Evolutionary conservation across 2,888 invertebrate species (phyloP), one percentile per base, ranked within the genome.

Genomic region (Callyntrura guangdongensis): DNA sequence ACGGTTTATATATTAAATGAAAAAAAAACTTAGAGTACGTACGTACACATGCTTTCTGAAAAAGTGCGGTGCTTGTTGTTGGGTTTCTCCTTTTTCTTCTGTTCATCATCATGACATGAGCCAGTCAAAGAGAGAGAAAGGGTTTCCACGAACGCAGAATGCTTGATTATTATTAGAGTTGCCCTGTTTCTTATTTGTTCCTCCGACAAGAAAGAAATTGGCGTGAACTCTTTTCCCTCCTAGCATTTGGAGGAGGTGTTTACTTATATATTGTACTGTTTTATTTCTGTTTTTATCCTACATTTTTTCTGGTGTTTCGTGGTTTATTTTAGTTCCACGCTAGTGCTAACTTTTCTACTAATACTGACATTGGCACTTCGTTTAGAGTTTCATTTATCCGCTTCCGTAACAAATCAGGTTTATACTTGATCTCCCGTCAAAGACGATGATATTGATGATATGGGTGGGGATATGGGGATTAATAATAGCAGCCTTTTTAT

Each of bases 391-490:
- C 20, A 20, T 64, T 64, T 12, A 0, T 25, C 5, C 17, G 11
- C 20, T 74, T 49, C 20, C 22, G 47, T 47, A 49, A 74, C 5
- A 74, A 74, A 74, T 45, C 14, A 69, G 14, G 25, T 67, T 61
- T 67, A 14, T 27, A 45, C 47, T 17, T 56, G 12, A 53, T 53
- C n/a, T n/a, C 25, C 8, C 25, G 53, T 36, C 36, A 36, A 36
- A 36, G 6, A 20, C 14, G 0, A 25, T 14, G 53, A n/a, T 22
- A n/a, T 53, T 25, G 20, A 56, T 53, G 49, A 45, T 45, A 69
- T 49, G 49, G 36, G 36, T 36, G 36, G 36, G 36, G n/a, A n/a
- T n/a, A n/a, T n/a, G n/a, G n/a, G 36, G 36, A 36, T 36, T 36
- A 36, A 6, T 36, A 36, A 84, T 53, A 22, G 14, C 47, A 74